Evolutionary conservation across 2,797 vertebrate genomes (phyloP).

Genomic region (Macropus fuliginosus): DNA sequence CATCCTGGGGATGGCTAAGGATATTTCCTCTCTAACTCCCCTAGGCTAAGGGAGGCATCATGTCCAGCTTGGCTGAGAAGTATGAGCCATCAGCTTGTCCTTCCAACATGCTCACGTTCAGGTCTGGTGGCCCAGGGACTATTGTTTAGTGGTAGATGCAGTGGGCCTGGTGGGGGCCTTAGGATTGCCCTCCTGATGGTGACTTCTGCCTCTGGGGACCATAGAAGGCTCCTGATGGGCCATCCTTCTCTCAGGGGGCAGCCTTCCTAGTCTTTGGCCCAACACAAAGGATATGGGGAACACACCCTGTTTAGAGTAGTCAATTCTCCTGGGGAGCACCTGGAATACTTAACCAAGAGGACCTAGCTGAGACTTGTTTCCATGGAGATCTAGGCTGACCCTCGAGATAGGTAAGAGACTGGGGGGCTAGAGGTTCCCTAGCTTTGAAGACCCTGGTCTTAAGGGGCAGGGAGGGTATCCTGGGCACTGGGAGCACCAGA

Average conservation of each 20-base stretch:
- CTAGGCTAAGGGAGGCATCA: neutral
- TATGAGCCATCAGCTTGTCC: too few relatives aligned
- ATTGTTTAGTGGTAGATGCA: too few relatives aligned
- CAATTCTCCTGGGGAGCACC: neutral
- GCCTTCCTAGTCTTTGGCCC: neutral
- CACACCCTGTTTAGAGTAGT: neutral
- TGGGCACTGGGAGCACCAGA: neutral
- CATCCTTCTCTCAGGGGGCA: too few relatives aligned
- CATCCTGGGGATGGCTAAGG: neutral
- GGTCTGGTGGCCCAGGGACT: too few relatives aligned
- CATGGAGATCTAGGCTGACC: neutral
- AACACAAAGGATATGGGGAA: neutral
- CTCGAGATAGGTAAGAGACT: neutral
- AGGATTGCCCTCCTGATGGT: too few relatives aligned
- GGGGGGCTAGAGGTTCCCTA: too few relatives aligned
- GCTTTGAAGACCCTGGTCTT: too few relatives aligned
- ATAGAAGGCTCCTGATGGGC: too few relatives aligned
- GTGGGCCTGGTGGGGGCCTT: too few relatives aligned
- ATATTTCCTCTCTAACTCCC: neutral
- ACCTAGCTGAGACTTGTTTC: neutral
- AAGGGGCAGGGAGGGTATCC: neutral
- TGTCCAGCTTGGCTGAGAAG: neutral
- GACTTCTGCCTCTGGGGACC: neutral
- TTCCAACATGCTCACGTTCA: neutral
- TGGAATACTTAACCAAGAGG: too few relatives aligned